Percentiles rank a stretch among this genome's conserved stretches.
These are phyloP conservation scores for Amphipyra berbera DNA, from an alignment of 2,888 invertebrate species.

Conservation along the genomic window DNA sequence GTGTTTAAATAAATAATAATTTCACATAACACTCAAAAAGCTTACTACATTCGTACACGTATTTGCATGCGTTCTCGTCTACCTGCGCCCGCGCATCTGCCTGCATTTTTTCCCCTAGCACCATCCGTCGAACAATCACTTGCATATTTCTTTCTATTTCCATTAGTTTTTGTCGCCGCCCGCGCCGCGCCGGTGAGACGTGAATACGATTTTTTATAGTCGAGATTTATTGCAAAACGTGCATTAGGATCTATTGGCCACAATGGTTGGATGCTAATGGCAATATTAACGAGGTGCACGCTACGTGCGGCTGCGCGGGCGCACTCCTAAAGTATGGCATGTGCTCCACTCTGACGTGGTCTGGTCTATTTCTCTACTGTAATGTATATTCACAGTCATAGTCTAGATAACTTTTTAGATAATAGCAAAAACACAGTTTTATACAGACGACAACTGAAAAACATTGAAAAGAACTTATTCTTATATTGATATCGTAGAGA, in stretches of 20 bases:
- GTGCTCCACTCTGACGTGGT: not conserved
- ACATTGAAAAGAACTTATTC: no score
- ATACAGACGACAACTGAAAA: no score
- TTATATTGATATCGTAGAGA: no score
- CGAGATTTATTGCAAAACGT: conserved; percentile 75
- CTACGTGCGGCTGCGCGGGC: conserved; percentile 16
- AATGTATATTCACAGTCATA: not conserved
- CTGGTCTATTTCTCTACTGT: conserved; percentile 2
- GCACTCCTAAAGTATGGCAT: conserved; percentile 1
- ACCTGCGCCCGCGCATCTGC: conserved; percentile 76
- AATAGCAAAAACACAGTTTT: not conserved
- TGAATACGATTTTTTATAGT: conserved; percentile 70
- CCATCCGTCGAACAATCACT: conserved; percentile 70
- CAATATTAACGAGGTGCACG: conserved; percentile 17
- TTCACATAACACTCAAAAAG: conserved; percentile 12
- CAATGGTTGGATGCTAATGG: conserved; percentile 49
- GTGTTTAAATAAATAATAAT: conserved; percentile 12
- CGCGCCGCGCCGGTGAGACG: conserved; percentile 54
- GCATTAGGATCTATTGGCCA: conserved; percentile 46
- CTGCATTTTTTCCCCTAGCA: conserved; percentile 62
- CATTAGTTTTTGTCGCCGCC: conserved; percentile 64
- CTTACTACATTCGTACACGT: conserved; percentile 13
- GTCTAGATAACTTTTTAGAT: not conserved
- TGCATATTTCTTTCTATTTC: conserved; percentile 75
- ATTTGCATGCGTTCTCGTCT: conserved; percentile 73